A percentile compares a stretch with the other conserved stretches of the same genome.
These are phyloP conservation scores for Schizaphis graminum DNA, from an alignment of 2,888 invertebrate species.

Conservation along the genomic window DNA sequence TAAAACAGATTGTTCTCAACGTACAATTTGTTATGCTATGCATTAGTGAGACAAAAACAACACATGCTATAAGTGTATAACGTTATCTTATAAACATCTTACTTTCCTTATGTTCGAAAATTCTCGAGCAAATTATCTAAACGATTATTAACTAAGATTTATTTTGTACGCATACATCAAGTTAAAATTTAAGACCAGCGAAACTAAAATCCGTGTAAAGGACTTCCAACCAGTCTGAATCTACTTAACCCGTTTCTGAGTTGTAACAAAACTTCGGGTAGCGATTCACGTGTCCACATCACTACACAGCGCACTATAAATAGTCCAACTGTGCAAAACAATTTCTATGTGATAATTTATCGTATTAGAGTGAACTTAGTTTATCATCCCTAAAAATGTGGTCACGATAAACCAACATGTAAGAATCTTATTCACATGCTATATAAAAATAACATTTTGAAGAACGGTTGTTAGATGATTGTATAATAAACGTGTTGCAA, in stretches of 20 bases:
- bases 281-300: not conserved
- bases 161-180: not conserved
- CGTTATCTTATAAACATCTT: not conserved
- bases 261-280: not conserved
- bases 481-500: not conserved
- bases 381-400: constrained; percentile 10
- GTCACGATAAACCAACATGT: not conserved
- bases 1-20: not conserved
- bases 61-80: not conserved
- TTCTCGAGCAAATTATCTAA: not conserved
- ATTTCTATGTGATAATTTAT: not conserved
- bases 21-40: not conserved
- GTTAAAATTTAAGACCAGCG: not conserved
- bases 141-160: not conserved
- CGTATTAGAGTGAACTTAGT: not conserved
- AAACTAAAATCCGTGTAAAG: not conserved
- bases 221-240: not conserved
- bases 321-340: not conserved
- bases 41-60: not conserved
- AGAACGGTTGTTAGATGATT: not conserved
- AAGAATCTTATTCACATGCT: not conserved
- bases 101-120: not conserved
- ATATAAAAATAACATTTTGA: not conserved
- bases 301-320: not conserved
- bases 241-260: not conserved